Percentiles rank a stretch among this genome's conserved stretches.
Evolutionary conservation across 2,888 invertebrate genomes (phyloP).

Genomic region (Mimachlamys varia): DNA sequence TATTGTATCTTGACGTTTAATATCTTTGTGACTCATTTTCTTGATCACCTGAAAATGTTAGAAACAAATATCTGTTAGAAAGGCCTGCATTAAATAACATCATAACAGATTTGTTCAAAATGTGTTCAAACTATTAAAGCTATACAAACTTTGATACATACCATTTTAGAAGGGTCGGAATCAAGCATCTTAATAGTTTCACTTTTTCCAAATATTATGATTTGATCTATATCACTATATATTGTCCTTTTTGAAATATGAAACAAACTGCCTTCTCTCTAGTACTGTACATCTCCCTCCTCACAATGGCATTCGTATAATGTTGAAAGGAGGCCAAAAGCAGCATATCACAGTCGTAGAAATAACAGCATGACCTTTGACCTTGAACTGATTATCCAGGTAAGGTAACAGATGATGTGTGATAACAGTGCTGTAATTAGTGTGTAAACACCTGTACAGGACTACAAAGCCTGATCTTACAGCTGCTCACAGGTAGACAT

Average conservation of each 20-base stretch:
- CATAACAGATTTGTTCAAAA: no score
- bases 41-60: slow-evolving; percentile 79
- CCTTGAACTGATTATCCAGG: neutral
- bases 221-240: neutral
- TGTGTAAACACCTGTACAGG: neutral
- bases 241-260: neutral
- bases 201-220: no score
- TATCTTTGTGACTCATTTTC: slow-evolving; percentile 89
- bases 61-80: neutral
- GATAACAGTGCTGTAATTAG: neutral
- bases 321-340: neutral
- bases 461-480: neutral
- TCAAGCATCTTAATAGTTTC: no score
- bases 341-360: neutral
- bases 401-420: neutral
- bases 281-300: neutral
- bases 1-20: slow-evolving; percentile 97
- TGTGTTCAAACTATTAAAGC: no score
- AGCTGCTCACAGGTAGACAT: neutral
- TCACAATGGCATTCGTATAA: neutral
- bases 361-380: neutral
- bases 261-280: neutral
- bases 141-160: no score
- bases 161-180: no score
- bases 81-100: no score